Base-by-base conservation (phyloP, 2,888 invertebrate genomes). In the Leucania comma region DNA sequence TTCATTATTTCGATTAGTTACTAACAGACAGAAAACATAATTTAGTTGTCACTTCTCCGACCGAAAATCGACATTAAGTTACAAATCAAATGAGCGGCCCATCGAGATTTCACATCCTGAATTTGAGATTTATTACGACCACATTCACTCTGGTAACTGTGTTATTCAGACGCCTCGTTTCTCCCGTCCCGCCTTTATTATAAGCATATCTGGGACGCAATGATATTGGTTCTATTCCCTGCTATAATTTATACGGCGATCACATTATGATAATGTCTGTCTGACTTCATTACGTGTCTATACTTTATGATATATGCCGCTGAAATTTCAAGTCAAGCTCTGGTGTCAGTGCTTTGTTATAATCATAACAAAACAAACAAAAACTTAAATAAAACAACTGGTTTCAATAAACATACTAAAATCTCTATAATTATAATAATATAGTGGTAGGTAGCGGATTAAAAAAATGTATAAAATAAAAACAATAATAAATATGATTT, bases 81-180 rank as follows among this genome's bases (percentile, higher is more conserved):
- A 51, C 38, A 69, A 65, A 50, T 57, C 46, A 29, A 32, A 63
- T 38, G 22, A 57, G 68, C 42, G 51, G 29, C 48, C 61, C 54
- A 32, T 46, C 10, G 62, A 66, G 65, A 68, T 42, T 38, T 63
- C 68, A 69, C 46, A 71, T 82, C 56, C 57, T 60, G 68, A 82
- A 82, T 78, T 65, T 66, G 53, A 74, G 70, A 82, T 71, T 67
- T 82, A 78, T 71, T 68, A 74, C 62, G 29, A 22, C 54, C 35
- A 78, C 64, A 64, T 65, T 66, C 65, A 64, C 32, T 57, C 10
- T 65, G 20, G 61, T 78, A 80, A 80, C 74, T 68, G 56, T 26
- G 53, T 78, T 80, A 82, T 70, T 68, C 78, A 68, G 56, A 62
- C 32, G 67, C 29, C 64, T 72, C 66, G 53, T 71, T 73, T 72